Conservation (phyloP, 2,113 vertebrate species). For the Lichenostomus cassidix region DNA sequence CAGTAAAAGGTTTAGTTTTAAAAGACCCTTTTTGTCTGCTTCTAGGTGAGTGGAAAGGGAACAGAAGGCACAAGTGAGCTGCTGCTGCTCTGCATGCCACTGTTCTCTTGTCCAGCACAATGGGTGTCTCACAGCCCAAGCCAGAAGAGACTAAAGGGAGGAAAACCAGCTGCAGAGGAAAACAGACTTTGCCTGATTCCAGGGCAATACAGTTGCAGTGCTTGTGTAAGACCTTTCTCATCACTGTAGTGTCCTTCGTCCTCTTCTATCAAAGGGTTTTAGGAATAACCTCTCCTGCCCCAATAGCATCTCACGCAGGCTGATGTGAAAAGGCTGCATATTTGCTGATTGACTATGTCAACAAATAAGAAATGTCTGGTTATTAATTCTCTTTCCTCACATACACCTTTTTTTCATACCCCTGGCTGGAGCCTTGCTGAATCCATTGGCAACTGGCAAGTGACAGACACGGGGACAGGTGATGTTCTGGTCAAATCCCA, state of each 20-base stretch:
- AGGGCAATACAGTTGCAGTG: background rate
- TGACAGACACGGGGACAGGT: accelerated
- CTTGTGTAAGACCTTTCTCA: background rate
- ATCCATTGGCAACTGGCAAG: background rate
- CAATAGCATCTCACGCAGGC: background rate
- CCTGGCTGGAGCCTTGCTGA: background rate
- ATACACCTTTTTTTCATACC: background rate
- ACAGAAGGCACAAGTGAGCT: background rate
- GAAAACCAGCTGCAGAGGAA: background rate
- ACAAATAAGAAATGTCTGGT: background rate
- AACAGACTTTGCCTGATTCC: background rate
- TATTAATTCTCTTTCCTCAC: background rate
- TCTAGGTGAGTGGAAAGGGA: background rate
- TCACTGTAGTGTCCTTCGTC: background rate
- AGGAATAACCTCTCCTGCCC: background rate
- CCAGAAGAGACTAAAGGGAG: background rate
- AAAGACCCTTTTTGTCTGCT: background rate
- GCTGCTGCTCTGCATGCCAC: background rate
- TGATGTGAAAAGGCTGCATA: background rate
- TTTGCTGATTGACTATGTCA: background rate
- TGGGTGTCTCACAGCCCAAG: background rate
- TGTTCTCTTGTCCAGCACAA: background rate
- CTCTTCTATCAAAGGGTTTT: background rate
- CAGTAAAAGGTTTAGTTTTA: background rate
- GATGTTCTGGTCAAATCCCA: background rate